phyloP scores from a whole-genome alignment of 2,888 invertebrate species.

The Esperia sulphurella region DNA sequence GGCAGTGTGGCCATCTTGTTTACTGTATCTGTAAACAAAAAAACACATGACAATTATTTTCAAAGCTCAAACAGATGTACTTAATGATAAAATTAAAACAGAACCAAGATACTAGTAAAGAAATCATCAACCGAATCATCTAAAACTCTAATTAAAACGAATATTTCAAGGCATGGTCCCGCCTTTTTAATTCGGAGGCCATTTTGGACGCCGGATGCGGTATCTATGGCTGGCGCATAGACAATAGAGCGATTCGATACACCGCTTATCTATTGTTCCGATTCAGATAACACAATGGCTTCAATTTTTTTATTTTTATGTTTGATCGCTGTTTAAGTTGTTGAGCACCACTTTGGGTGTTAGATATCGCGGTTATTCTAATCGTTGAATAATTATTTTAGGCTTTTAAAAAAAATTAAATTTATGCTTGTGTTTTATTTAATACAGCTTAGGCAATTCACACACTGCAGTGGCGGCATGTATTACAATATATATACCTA shows the following conservation, averaged over 20 bases:
- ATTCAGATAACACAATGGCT: constrained; percentile 49
- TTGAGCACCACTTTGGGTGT: background rate
- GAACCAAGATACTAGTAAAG: background rate
- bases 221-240: constrained; percentile 33
- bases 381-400: background rate
- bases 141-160: background rate
- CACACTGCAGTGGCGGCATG: too few relatives aligned
- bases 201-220: constrained; percentile 8
- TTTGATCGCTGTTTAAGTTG: constrained; percentile 20
- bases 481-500: too few relatives aligned
- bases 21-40: constrained; percentile 3
- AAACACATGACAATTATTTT: background rate
- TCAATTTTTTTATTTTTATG: constrained; percentile 25
- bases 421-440: too few relatives aligned
- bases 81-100: background rate
- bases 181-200: constrained; percentile 3
- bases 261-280: constrained; percentile 53
- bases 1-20: constrained; percentile 63
- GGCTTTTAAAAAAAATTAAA: background rate
- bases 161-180: background rate
- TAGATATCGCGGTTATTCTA: background rate
- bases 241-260: constrained; percentile 60
- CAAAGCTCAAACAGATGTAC: background rate
- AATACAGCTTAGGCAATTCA: too few relatives aligned
- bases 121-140: background rate